Conservation (phyloP, 2,797 vertebrate species). For the Semotilus atromaculatus region DNA sequence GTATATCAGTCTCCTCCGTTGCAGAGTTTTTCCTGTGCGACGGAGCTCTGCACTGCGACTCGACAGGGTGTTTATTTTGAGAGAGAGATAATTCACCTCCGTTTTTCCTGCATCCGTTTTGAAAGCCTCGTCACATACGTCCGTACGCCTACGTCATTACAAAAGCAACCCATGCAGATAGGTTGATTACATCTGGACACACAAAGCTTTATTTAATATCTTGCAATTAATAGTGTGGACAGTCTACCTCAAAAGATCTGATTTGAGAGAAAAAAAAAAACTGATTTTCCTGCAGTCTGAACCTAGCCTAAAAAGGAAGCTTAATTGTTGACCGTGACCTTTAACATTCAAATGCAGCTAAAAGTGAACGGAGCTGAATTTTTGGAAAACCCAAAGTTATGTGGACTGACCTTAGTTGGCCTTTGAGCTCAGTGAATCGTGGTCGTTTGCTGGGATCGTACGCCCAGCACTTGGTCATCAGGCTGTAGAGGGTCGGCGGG, state of each 20-base stretch:
- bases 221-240: not conserved
- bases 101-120: not conserved
- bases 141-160: not conserved
- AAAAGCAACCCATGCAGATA: not conserved
- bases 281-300: not conserved
- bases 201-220: not conserved
- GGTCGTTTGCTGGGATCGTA: constrained; percentile 97
- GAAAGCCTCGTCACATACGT: not conserved
- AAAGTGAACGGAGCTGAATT: not conserved
- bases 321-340: not conserved
- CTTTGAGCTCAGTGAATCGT: constrained; percentile 96
- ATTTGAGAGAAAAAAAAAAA: not conserved
- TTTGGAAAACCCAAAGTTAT: constrained; percentile 33
- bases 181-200: not conserved
- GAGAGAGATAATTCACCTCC: too few relatives aligned
- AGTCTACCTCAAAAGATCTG: not conserved
- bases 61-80: not conserved
- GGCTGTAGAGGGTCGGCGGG: constrained; percentile 97
- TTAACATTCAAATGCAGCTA: not conserved
- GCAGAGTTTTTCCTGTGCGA: too few relatives aligned
- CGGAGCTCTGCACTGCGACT: too few relatives aligned
- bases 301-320: not conserved
- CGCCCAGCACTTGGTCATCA: constrained; percentile 99
- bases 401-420: constrained; percentile 89
- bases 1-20: not conserved